Evolutionary conservation across 35 echinoderm and acorn worm species (phyloP).

Genomic region (Antedon bifida): DNA sequence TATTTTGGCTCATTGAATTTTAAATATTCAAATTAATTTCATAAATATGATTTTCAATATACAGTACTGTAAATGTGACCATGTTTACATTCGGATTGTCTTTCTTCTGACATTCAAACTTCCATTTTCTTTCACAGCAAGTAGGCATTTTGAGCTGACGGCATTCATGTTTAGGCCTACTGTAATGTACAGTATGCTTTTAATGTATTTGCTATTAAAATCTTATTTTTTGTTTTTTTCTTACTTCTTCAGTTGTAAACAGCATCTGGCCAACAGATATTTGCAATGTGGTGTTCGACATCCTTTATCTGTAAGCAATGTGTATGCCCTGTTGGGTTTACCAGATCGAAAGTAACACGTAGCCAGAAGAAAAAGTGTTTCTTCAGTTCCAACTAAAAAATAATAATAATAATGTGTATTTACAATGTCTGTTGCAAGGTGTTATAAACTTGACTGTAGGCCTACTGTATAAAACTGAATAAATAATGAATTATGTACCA

Average conservation of each 20-base stretch:
- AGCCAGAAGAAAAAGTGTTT: constrained; percentile 73
- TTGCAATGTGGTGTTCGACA: constrained; percentile 85
- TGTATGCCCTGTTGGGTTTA: constrained; percentile 61
- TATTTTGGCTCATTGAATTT: no score
- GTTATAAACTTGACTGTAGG: no score
- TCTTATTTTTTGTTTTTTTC: background rate
- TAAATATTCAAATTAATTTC: no score
- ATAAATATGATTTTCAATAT: no score
- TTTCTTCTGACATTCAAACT: no score
- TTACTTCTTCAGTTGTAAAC: constrained; percentile 83
- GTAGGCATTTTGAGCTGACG: no score
- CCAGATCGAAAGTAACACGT: constrained; percentile 92
- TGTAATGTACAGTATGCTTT: no score
- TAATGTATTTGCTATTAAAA: no score
- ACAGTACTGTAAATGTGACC: no score
- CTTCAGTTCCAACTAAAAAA: constrained; percentile 72
- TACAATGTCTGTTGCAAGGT: background rate
- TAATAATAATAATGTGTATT: background rate
- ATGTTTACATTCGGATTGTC: no score
- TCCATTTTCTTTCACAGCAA: no score
- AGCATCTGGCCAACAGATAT: constrained; percentile 74
- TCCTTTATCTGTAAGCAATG: constrained; percentile 64
- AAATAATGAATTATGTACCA: background rate
- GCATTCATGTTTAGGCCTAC: no score
- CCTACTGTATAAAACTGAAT: background rate